Evolutionary conservation across 2,888 invertebrate species (phyloP).

Genomic region (Acanthoscelides obtectus): DNA sequence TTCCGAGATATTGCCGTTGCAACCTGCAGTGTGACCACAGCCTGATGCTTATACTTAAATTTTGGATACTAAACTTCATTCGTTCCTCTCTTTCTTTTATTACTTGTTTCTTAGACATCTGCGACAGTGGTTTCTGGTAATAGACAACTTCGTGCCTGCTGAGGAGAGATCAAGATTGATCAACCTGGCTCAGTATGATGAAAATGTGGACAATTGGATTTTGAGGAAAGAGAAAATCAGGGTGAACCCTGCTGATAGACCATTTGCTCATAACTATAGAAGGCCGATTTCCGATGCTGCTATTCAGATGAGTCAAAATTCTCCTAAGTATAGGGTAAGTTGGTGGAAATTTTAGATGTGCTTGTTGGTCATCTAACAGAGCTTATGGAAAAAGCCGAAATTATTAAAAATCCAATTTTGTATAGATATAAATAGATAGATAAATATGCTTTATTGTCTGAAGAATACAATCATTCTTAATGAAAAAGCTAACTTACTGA

Average conservation of each 20-base stretch:
- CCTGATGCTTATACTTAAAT: too few relatives aligned
- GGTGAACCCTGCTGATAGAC: constrained; percentile 36
- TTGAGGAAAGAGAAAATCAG: constrained; percentile 39
- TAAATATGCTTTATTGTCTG: too few relatives aligned
- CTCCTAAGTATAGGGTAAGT: constrained; percentile 41
- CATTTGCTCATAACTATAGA: constrained; percentile 42
- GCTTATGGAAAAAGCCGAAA: too few relatives aligned
- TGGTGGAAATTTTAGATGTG: not conserved
- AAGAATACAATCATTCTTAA: too few relatives aligned
- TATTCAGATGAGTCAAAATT: constrained; percentile 30
- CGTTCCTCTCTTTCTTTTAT: too few relatives aligned
- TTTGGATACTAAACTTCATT: too few relatives aligned
- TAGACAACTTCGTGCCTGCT: constrained; percentile 85
- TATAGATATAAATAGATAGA: too few relatives aligned
- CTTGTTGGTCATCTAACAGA: too few relatives aligned
- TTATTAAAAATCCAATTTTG: too few relatives aligned
- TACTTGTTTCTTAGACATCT: constrained; percentile 61
- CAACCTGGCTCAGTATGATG: constrained; percentile 72
- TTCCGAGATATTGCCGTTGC: too few relatives aligned
- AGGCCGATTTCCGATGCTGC: constrained; percentile 44
- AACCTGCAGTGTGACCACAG: too few relatives aligned
- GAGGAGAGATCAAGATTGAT: constrained; percentile 74
- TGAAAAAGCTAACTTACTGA: too few relatives aligned
- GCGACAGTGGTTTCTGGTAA: constrained; percentile 80
- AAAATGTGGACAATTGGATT: constrained; percentile 75